A percentile compares a stretch with the other conserved stretches of the same genome.
These are phyloP conservation scores for Cyprinodon tularosa DNA, from an alignment of 2,113 vertebrate species.

Conservation along the genomic window DNA sequence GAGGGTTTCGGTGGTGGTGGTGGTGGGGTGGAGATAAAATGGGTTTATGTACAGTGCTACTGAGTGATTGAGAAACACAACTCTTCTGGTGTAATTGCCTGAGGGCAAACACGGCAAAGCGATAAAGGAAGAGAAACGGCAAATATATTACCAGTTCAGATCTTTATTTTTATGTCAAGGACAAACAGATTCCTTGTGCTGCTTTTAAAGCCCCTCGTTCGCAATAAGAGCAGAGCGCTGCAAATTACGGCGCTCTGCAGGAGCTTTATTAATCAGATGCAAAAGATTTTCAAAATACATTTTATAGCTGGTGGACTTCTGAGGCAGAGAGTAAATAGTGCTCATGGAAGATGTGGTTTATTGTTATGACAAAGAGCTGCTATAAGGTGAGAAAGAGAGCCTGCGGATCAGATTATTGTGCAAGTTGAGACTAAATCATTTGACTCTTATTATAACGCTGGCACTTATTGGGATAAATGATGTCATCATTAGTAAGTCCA, in stretches of 20 bases:
- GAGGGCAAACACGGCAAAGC: conserved; percentile 76
- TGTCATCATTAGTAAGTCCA: conserved; percentile 51
- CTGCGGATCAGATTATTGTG: conserved; percentile 14
- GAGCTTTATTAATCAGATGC: conserved; percentile 63
- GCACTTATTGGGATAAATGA: conserved; percentile 58
- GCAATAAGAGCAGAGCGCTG: conserved; percentile 59
- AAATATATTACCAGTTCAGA: conserved; percentile 75
- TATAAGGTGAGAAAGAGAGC: conserved; percentile 16
- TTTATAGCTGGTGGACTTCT: conserved; percentile 62
- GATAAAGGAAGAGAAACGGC: conserved; percentile 74
- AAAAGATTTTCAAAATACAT: conserved; percentile 69
- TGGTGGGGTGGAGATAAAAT: conserved; percentile 63
- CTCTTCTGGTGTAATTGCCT: conserved; percentile 75
- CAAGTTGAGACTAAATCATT: conserved; percentile 38
- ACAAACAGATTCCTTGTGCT: conserved; percentile 70
- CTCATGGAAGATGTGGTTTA: conserved; percentile 51
- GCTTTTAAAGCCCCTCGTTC: conserved; percentile 65
- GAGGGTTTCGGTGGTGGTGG: conserved; percentile 21
- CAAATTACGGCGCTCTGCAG: conserved; percentile 65
- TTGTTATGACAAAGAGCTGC: conserved; percentile 19
- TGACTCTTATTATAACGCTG: conserved; percentile 59
- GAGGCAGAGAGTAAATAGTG: conserved; percentile 65
- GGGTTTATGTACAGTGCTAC: conserved; percentile 65
- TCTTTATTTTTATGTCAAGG: conserved; percentile 80
- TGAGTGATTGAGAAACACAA: conserved; percentile 76